Percentiles rank a stretch among this genome's conserved stretches.
Conservation (phyloP, 2,888 invertebrate species). For the Tiliacea citrago region DNA sequence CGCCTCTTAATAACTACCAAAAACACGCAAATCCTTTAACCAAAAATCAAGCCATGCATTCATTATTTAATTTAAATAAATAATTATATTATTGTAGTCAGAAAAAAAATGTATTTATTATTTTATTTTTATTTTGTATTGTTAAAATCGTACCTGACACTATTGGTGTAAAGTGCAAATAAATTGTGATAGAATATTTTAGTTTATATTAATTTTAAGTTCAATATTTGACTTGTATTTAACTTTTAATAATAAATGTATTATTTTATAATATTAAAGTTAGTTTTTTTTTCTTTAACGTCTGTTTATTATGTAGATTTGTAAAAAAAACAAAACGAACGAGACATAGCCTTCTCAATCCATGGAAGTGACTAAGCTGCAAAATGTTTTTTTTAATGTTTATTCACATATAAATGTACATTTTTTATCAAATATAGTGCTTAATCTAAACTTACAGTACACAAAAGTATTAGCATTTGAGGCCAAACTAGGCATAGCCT, state of each 20-base stretch:
- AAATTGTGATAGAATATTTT: conserved; percentile 73
- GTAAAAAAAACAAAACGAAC: not conserved
- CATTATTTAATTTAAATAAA: conserved; percentile 25
- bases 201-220: conserved; percentile 69
- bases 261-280: conserved; percentile 52
- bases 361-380: not conserved
- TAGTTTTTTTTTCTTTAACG: conserved; percentile 45
- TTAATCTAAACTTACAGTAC: too few species aligned
- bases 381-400: too few species aligned
- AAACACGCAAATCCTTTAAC: conserved; percentile 9
- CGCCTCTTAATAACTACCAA: not conserved
- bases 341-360: not conserved
- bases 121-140: conserved; percentile 34
- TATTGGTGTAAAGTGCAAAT: conserved; percentile 63
- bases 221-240: conserved; percentile 65
- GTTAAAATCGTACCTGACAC: conserved; percentile 68
- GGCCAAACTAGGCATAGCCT: too few species aligned
- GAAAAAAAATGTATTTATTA: conserved; percentile 19
- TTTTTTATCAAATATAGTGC: too few species aligned
- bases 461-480: too few species aligned
- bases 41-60: conserved; percentile 43
- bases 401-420: too few species aligned
- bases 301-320: not conserved
- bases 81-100: not conserved
- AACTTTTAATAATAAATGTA: conserved; percentile 68